Evolutionary conservation across 2,113 vertebrate genomes (phyloP), one percentile per base, ranked within the genome.

Genomic region (Clarias batrachus): DNA sequence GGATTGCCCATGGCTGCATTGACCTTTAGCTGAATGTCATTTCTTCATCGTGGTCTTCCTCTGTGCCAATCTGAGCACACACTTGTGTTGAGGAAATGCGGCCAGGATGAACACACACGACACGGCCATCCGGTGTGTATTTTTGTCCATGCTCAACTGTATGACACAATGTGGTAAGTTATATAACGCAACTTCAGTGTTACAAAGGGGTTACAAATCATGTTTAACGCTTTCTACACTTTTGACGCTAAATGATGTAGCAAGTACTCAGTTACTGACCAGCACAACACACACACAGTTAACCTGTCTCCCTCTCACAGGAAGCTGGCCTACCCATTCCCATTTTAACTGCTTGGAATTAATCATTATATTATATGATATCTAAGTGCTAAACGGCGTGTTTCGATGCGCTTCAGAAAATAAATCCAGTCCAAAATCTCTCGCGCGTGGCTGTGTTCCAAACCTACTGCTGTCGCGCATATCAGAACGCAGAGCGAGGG

Each of bases 1-100:
- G 56, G 78, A 82, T 71, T 60, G 73, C 66, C 78, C 81, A 71
- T 66, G 85, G 79, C n/a, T 54, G 73, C n/a, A 48, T 37, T 85
- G 81, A 87, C 89, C 87, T 90, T 88, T 84, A 80, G 23, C 81
- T 87, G 73, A 87, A 88, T 80, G 89, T 86, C 89, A 88, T 86
- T 90, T 85, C n/a, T 71, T 62, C 85, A 81, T 81, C 65, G 84
- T 86, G 83, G 59, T 41, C 68, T 86, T 78, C 25, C n/a, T 86
- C 80, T 84, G 59, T 33, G 17, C 68, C 70, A 60, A 54, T 63
- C 52, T 41, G 16, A 68, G 85, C 60, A 54, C 52, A 79, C n/a
- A 59, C 56, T 14, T 66, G 78, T 54, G 65, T 54, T 83, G 77
- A 17, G 84, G 80, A 78, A 83, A 30, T 30, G 27, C 77, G 66